These are phyloP conservation scores for Myotis davidii DNA, from an alignment of 2,113 vertebrate species.

Conservation along the genomic window DNA sequence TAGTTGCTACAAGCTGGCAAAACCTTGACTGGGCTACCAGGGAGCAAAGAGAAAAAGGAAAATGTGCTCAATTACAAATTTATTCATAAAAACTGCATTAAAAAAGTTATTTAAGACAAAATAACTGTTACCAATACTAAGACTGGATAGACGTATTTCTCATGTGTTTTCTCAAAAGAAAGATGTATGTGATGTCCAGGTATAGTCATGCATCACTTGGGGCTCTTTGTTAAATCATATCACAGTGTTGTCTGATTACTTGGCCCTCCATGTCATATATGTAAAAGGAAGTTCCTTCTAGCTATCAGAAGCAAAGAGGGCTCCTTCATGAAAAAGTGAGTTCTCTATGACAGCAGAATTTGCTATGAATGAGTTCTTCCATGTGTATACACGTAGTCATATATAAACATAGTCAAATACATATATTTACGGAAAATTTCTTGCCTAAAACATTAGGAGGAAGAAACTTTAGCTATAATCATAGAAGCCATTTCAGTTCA, in stretches of 20 bases:
- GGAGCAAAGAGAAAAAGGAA: background rate
- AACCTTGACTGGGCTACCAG: background rate
- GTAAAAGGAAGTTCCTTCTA: background rate
- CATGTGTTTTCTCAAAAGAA: background rate
- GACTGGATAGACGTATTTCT: background rate
- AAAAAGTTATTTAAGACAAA: background rate
- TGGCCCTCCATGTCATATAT: background rate
- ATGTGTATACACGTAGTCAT: background rate
- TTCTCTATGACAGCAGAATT: background rate
- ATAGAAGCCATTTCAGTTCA: background rate
- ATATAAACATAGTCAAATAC: background rate
- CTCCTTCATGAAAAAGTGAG: background rate
- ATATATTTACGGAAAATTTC: background rate
- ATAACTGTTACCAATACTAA: background rate
- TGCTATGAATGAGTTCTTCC: background rate
- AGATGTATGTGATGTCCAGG: background rate
- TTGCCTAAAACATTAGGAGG: background rate
- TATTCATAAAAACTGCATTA: background rate
- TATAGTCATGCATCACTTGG: background rate
- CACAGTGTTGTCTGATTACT: background rate
- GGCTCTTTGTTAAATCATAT: background rate
- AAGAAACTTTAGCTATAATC: slow-evolving; percentile 23
- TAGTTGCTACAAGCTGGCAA: background rate
- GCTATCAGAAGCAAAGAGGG: background rate
- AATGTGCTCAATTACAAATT: background rate